A percentile compares a stretch with the other conserved stretches of the same genome.
phyloP scores from a whole-genome alignment of 92 coral and sea anemone genomes.

The Plumapathes pennacea region DNA sequence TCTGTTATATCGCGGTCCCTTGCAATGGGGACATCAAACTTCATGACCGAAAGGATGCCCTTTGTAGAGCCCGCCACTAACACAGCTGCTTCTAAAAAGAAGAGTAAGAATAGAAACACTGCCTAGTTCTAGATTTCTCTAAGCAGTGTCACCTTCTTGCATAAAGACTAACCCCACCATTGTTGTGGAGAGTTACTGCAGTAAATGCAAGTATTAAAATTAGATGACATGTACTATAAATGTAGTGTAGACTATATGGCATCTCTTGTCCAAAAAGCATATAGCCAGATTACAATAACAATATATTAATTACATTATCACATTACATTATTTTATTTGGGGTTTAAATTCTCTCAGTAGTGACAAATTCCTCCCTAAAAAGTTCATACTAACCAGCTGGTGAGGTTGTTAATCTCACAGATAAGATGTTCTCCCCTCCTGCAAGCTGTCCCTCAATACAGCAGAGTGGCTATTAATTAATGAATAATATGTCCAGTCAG shows the following conservation, averaged over 20 bases:
- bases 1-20: constrained; percentile 9
- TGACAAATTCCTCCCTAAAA: too few relatives aligned
- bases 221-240: too few relatives aligned
- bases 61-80: constrained; percentile 45
- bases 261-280: not conserved
- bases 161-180: too few relatives aligned
- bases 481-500: not conserved
- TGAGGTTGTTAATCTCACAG: constrained; percentile 26
- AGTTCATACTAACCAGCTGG: constrained; percentile 23
- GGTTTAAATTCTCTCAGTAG: too few relatives aligned
- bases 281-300: not conserved
- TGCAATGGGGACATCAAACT: constrained; percentile 36
- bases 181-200: too few relatives aligned
- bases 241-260: too few relatives aligned
- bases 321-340: not conserved
- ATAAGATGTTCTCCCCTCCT: constrained; percentile 37
- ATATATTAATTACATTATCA: not conserved
- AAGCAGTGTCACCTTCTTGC: too few relatives aligned
- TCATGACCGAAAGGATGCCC: constrained; percentile 39
- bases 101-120: too few relatives aligned
- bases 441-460: constrained; percentile 34
- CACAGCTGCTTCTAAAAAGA: too few relatives aligned
- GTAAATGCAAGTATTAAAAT: too few relatives aligned
- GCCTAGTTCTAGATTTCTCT: too few relatives aligned
- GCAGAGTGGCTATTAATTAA: constrained; percentile 30